phyloP scores from a whole-genome alignment of 2,888 invertebrate species.

The Trichogramma evanescens region DNA sequence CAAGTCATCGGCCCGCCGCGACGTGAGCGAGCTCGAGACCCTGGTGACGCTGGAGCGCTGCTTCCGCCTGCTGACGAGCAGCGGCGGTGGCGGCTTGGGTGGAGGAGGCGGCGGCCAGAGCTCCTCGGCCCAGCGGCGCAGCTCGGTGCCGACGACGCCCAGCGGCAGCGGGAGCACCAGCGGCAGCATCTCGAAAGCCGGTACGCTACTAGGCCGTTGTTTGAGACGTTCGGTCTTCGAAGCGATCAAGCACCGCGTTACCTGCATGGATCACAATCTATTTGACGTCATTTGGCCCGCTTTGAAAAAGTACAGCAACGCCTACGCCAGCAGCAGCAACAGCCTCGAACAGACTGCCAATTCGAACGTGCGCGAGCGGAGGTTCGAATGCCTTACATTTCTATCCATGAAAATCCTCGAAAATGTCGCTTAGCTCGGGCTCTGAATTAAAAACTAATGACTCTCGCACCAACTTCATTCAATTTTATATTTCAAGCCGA shows the following conservation, averaged over 20 bases:
- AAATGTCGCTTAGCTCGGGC: too few species aligned
- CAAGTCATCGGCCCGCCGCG: conserved; percentile 65
- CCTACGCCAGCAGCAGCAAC: conserved; percentile 43
- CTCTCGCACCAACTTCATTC: too few species aligned
- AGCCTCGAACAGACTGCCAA: conserved; percentile 18
- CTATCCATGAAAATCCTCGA: too few species aligned
- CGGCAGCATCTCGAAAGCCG: conserved; percentile 49
- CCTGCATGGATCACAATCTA: conserved; percentile 77
- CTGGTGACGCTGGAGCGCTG: conserved; percentile 70
- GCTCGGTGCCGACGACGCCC: conserved; percentile 56
- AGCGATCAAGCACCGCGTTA: conserved; percentile 65
- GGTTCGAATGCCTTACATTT: conserved; percentile 12
- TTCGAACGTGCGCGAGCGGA: conserved; percentile 19
- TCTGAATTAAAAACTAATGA: too few species aligned
- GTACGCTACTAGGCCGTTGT: conserved; percentile 65
- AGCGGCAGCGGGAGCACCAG: conserved; percentile 53
- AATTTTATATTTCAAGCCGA: too few species aligned
- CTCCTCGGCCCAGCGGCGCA: conserved; percentile 50
- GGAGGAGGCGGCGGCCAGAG: conserved; percentile 64
- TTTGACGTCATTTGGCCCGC: conserved; percentile 87
- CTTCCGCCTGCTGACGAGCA: conserved; percentile 56
- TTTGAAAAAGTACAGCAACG: conserved; percentile 64
- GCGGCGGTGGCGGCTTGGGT: conserved; percentile 62
- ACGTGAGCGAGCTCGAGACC: conserved; percentile 63
- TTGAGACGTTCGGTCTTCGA: conserved; percentile 69